phyloP scores from a whole-genome alignment of 2,888 invertebrate genomes.

The Drosophila nigritarsus region DNA sequence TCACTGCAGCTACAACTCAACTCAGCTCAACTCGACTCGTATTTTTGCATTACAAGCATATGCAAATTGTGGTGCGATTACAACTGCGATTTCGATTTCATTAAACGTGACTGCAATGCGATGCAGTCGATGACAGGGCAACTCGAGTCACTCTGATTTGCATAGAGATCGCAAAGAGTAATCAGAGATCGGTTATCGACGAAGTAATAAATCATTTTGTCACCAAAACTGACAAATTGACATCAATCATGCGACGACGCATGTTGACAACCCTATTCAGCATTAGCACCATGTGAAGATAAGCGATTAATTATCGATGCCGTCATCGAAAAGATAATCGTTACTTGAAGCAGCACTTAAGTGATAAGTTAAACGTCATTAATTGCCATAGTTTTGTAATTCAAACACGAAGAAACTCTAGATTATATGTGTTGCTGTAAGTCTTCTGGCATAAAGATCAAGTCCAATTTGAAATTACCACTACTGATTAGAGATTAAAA shows the following conservation, averaged over 20 bases:
- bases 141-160: constrained; percentile 45
- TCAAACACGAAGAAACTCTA: not conserved
- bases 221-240: constrained; percentile 69
- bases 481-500: not conserved
- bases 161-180: constrained; percentile 55
- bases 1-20: constrained; percentile 11
- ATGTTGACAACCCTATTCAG: constrained; percentile 55
- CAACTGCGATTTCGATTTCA: constrained; percentile 67
- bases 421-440: constrained; percentile 5
- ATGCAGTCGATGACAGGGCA: constrained; percentile 38
- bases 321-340: constrained; percentile 30
- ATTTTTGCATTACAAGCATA: constrained; percentile 59
- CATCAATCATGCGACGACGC: constrained; percentile 70
- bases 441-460: not conserved
- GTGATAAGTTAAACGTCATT: constrained; percentile 26
- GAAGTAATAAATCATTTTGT: constrained; percentile 74
- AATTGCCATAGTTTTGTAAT: constrained; percentile 9
- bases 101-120: constrained; percentile 68
- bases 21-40: constrained; percentile 2
- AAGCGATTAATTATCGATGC: constrained; percentile 51
- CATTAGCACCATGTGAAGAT: constrained; percentile 18
- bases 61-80: constrained; percentile 67
- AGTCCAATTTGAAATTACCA: not conserved
- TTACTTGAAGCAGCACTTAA: constrained; percentile 19
- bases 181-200: constrained; percentile 65